Evolutionary conservation across 2,888 invertebrate species (phyloP).

Genomic region (Griposia aprilina): DNA sequence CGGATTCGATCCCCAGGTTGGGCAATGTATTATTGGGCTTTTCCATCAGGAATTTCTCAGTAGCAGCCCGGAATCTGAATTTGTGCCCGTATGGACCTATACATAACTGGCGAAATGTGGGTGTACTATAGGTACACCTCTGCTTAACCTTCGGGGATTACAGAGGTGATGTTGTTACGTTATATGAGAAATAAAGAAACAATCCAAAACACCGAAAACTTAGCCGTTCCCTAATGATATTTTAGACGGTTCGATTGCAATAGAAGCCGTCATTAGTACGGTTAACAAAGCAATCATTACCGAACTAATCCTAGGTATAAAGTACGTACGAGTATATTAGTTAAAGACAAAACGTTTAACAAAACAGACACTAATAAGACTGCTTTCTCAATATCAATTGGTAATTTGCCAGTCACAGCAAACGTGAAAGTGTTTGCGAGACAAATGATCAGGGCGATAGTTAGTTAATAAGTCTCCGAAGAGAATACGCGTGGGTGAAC

Average conservation of each 20-base stretch:
- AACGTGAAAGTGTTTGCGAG: conserved; percentile 80
- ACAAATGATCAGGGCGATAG: conserved; percentile 75
- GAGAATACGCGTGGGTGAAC: conserved; percentile 82
- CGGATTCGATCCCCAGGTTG: no score
- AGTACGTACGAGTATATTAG: neutral
- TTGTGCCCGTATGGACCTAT: no score
- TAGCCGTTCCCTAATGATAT: neutral
- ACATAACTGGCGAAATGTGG: no score
- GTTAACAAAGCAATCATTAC: neutral
- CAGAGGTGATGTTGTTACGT: no score
- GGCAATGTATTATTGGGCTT: no score
- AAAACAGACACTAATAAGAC: conserved; percentile 56
- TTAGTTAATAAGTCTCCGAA: conserved; percentile 76
- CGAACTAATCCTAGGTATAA: neutral
- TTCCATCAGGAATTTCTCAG: no score
- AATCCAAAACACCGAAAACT: neutral
- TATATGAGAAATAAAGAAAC: neutral
- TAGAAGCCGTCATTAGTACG: neutral
- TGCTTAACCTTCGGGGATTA: no score
- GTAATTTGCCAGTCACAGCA: conserved; percentile 75
- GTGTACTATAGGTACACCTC: no score
- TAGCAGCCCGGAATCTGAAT: no score
- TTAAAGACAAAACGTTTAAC: conserved; percentile 36
- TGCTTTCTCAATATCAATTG: conserved; percentile 74
- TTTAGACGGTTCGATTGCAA: neutral